Percentiles rank a stretch among this genome's conserved stretches.
Evolutionary conservation across 1,140 invertebrate species (phyloP).

Genomic region (Tetramorium parvispinum): DNA sequence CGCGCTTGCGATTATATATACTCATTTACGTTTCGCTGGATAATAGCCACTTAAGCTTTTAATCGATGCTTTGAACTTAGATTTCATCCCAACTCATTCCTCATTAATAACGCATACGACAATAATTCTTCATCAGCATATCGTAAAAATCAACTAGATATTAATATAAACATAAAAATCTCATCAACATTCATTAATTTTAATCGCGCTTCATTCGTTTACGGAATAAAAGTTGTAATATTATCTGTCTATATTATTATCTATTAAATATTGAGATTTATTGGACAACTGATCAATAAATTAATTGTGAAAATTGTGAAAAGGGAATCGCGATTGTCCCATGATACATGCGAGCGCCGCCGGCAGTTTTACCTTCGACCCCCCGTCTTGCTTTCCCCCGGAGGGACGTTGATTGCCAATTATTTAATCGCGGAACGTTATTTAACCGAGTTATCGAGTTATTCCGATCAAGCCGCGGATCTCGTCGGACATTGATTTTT

Average conservation of each 20-base stretch:
- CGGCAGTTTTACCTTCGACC: neutral
- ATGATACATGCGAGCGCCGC: neutral
- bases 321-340: neutral
- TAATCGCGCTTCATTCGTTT: neutral
- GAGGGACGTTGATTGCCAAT: conserved; percentile 6
- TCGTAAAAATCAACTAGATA: neutral
- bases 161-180: conserved; percentile 6
- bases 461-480: conserved; percentile 5
- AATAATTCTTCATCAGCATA: neutral
- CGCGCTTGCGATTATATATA: neutral
- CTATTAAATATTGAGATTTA: neutral
- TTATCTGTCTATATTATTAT: neutral
- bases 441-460: conserved; percentile 47
- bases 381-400: neutral
- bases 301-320: neutral
- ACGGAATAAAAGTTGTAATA: neutral
- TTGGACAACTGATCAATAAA: neutral
- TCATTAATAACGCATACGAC: conserved; percentile 61
- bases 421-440: conserved; percentile 36
- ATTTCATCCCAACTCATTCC: conserved; percentile 29
- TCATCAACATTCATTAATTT: neutral
- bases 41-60: conserved; percentile 32
- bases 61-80: conserved; percentile 59
- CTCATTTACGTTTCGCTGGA: conserved; percentile 20
- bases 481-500: conserved; percentile 23